Evolutionary conservation across 1,140 invertebrate genomes (phyloP).

Genomic region (Hetaerina americana): DNA sequence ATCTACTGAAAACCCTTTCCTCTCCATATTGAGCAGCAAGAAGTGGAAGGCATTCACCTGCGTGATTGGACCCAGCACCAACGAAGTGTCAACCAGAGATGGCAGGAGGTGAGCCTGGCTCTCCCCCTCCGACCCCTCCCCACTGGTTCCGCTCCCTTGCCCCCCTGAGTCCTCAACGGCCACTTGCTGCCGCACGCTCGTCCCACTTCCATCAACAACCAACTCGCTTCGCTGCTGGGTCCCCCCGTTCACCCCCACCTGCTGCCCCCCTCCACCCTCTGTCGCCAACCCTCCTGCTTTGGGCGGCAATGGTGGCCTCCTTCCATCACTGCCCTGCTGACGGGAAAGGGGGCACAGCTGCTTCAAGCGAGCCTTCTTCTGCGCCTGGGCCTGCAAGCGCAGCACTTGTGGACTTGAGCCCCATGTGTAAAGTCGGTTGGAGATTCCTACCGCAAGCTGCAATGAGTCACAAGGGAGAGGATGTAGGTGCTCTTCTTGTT

Average conservation of each 20-base stretch:
- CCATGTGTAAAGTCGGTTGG: conserved; percentile 60
- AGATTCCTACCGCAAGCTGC: conserved; percentile 52
- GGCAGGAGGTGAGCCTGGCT: conserved; percentile 38
- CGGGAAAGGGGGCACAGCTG: too few relatives aligned
- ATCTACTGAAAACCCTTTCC: too few relatives aligned
- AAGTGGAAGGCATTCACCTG: conserved; percentile 32
- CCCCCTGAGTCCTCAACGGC: neutral
- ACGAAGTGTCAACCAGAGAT: conserved; percentile 40
- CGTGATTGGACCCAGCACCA: conserved; percentile 39
- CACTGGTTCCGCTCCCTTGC: neutral
- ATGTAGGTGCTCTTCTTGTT: too few relatives aligned
- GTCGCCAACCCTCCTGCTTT: too few relatives aligned
- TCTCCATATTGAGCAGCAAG: too few relatives aligned
- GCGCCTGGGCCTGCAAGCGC: conserved; percentile 48
- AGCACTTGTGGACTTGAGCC: conserved; percentile 64
- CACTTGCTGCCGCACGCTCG: neutral
- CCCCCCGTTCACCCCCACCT: neutral
- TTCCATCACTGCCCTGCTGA: neutral
- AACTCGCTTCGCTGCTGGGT: neutral
- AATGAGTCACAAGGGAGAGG: too few relatives aligned
- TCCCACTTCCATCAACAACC: neutral
- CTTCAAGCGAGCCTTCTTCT: conserved; percentile 38
- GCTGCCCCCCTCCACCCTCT: too few relatives aligned
- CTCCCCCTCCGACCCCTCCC: conserved; percentile 22
- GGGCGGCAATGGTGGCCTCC: neutral